Percentiles rank a stretch among this genome's conserved stretches.
Conservation (phyloP, 2,797 vertebrate genomes). For the Notamacropus eugenii region DNA sequence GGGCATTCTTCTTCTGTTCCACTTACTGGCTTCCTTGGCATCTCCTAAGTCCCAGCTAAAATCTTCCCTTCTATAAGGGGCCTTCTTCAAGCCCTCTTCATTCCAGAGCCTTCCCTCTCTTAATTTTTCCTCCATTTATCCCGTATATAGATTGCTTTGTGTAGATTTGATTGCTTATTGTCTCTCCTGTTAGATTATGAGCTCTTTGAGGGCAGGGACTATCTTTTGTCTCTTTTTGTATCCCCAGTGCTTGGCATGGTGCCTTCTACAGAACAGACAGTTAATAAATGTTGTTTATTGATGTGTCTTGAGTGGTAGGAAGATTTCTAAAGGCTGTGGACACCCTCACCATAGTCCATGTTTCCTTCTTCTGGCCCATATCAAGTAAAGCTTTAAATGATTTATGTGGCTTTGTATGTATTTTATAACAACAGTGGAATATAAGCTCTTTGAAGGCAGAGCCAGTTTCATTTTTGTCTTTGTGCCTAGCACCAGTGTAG, state of each 20-base stretch:
- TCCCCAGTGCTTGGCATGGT: slow-evolving; percentile 7
- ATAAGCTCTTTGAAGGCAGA: neutral
- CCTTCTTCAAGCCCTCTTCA: neutral
- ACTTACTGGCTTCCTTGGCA: neutral
- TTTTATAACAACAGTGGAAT: neutral
- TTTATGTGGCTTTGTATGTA: neutral
- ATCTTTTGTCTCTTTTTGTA: neutral
- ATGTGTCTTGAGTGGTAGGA: neutral
- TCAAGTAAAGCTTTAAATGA: slow-evolving; percentile 11
- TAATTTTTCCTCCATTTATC: neutral
- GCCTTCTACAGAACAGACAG: neutral
- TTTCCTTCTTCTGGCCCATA: neutral
- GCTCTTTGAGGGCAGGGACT: neutral
- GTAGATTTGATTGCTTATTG: neutral
- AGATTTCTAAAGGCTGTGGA: slow-evolving; percentile 2
- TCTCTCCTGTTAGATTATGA: neutral
- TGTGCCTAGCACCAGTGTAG: neutral
- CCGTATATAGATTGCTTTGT: neutral
- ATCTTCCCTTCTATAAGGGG: neutral
- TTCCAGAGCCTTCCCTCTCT: neutral
- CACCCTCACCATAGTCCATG: neutral
- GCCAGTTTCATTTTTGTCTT: neutral
- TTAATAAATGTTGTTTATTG: neutral
- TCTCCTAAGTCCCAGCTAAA: neutral
- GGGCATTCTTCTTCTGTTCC: neutral